Evolutionary conservation across 1,140 invertebrate genomes (phyloP).

Genomic region (Orchestia grillus): DNA sequence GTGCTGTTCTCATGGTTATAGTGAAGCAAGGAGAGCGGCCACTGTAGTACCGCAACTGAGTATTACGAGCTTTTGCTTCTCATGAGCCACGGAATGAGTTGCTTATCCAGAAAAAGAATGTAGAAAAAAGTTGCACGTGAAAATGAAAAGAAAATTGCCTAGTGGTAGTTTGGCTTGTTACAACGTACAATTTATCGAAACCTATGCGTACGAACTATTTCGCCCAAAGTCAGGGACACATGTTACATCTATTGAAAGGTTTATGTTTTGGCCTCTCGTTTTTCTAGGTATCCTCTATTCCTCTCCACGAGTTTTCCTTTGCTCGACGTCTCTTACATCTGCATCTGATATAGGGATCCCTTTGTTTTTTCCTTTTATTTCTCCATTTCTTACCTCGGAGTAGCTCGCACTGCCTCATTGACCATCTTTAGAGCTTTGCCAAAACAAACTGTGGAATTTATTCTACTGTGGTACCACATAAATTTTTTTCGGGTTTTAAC

Average conservation of each 20-base stretch:
- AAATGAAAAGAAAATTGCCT: neutral
- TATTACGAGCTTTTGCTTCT: neutral
- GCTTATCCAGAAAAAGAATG: too few relatives aligned
- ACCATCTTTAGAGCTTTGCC: neutral
- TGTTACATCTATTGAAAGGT: too few relatives aligned
- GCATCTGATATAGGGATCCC: too few relatives aligned
- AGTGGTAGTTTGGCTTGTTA: neutral
- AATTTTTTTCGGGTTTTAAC: neutral
- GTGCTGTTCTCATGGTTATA: neutral
- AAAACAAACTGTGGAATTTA: neutral
- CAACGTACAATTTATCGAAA: neutral
- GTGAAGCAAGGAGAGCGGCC: neutral
- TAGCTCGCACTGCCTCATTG: neutral
- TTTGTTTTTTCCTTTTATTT: too few relatives aligned
- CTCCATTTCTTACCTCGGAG: too few relatives aligned
- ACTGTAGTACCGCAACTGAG: neutral
- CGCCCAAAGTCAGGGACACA: too few relatives aligned
- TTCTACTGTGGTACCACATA: neutral
- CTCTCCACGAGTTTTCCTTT: too few relatives aligned
- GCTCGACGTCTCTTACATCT: too few relatives aligned
- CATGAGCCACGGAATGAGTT: too few relatives aligned
- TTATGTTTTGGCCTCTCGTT: too few relatives aligned
- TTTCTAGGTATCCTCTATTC: too few relatives aligned
- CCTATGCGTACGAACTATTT: too few relatives aligned
- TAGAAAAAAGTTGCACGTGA: neutral